Percentiles rank a stretch among this genome's conserved stretches.
Evolutionary conservation across 2,113 vertebrate genomes (phyloP).

Genomic region (Reinhardtius hippoglossoides): DNA sequence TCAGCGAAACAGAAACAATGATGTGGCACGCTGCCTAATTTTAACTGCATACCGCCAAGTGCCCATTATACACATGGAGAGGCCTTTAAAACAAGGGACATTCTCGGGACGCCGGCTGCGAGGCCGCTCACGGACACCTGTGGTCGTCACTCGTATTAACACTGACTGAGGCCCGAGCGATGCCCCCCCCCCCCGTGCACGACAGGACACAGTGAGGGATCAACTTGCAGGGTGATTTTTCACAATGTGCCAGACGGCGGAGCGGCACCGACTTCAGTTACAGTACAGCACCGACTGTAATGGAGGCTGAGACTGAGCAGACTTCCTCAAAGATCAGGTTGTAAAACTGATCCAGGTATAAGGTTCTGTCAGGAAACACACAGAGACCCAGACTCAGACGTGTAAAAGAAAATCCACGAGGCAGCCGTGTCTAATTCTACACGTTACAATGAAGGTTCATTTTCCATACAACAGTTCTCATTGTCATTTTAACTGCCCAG

Average conservation of each 20-base stretch:
- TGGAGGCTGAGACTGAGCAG: neutral
- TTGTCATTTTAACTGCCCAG: neutral
- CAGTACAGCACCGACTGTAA: neutral
- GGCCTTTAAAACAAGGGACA: slow-evolving; percentile 69
- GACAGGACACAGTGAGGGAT: slow-evolving; percentile 19
- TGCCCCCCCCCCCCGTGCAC: slow-evolving; percentile 17
- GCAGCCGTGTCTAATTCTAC: neutral
- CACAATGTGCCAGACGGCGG: slow-evolving; percentile 14
- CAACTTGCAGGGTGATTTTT: slow-evolving; percentile 12
- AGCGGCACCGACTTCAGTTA: neutral
- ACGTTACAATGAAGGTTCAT: neutral
- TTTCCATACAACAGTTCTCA: neutral
- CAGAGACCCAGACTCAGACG: neutral
- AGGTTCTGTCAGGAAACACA: neutral
- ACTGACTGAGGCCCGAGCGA: slow-evolving; percentile 49
- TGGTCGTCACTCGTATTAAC: slow-evolving; percentile 64
- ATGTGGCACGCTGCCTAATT: slow-evolving; percentile 75
- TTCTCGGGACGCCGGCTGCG: slow-evolving; percentile 61
- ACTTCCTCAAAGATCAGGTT: neutral
- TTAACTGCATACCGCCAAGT: slow-evolving; percentile 69
- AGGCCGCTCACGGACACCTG: slow-evolving; percentile 71
- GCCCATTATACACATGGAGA: slow-evolving; percentile 52
- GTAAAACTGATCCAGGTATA: slow-evolving; percentile 8
- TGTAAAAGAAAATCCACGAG: neutral
- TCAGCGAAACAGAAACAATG: slow-evolving; percentile 80